Percentiles rank a stretch among this genome's conserved stretches.
Evolutionary conservation across 2,888 invertebrate species (phyloP).

Genomic region (Biston stratarius): DNA sequence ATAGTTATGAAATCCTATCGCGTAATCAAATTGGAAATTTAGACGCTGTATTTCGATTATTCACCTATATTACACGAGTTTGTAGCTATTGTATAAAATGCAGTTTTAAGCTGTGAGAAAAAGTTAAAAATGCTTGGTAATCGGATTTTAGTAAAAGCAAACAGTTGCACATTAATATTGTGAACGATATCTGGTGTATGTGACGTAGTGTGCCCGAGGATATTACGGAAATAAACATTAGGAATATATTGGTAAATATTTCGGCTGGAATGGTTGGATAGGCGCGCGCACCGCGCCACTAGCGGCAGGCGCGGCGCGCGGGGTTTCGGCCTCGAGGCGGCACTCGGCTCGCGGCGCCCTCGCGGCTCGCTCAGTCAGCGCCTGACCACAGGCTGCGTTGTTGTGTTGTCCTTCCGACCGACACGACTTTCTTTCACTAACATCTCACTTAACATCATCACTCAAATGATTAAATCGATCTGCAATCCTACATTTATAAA

Average conservation of each 20-base stretch:
- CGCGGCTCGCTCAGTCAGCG: constrained; percentile 75
- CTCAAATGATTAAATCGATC: constrained; percentile 55
- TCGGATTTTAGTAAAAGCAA: neutral
- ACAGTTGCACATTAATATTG: neutral
- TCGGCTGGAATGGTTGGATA: constrained; percentile 61
- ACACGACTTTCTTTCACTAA: constrained; percentile 63
- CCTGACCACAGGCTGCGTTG: constrained; percentile 66
- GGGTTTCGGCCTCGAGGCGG: constrained; percentile 65
- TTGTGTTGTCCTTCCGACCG: constrained; percentile 56
- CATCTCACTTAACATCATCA: constrained; percentile 65
- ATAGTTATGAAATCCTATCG: neutral
- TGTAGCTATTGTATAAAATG: neutral
- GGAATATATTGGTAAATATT: constrained; percentile 60
- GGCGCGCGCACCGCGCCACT: constrained; percentile 77
- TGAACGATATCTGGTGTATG: constrained; percentile 1
- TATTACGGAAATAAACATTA: constrained; percentile 47
- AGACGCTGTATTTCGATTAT: neutral
- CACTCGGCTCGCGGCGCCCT: constrained; percentile 72
- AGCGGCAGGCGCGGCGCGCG: constrained; percentile 62
- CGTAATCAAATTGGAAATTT: constrained; percentile 4
- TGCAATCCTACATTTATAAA: constrained; percentile 54
- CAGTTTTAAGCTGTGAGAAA: neutral
- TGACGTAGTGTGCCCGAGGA: constrained; percentile 4
- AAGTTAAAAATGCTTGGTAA: neutral
- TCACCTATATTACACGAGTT: neutral